Percentiles rank a stretch among this genome's conserved stretches.
phyloP scores from a whole-genome alignment of 2,797 vertebrate genomes.

The Eremophila alpestris region DNA sequence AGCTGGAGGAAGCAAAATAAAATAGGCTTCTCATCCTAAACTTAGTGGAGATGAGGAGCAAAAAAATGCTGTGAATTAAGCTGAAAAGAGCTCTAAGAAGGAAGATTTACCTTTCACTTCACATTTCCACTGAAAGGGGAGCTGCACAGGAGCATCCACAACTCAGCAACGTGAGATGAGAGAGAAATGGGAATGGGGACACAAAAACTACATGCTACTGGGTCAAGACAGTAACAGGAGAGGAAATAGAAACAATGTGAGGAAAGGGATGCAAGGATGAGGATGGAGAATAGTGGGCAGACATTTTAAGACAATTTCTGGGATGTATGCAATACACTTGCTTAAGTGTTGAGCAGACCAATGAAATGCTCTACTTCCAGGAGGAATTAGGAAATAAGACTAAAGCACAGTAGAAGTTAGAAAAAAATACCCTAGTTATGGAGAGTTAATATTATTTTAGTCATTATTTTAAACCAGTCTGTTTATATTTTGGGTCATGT shows the following conservation, averaged over 20 bases:
- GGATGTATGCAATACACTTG: background rate
- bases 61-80: background rate
- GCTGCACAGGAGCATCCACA: background rate
- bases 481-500: background rate
- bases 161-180: fast-evolving
- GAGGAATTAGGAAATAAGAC: background rate
- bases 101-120: background rate
- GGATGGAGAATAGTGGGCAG: background rate
- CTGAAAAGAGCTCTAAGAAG: background rate
- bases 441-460: background rate
- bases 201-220: background rate
- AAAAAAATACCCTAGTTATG: background rate
- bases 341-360: background rate
- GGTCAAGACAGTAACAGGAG: background rate
- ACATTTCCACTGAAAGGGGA: background rate
- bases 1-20: background rate
- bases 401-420: background rate
- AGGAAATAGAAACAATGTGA: background rate
- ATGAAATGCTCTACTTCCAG: background rate
- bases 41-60: background rate
- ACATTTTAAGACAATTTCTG: background rate
- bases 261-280: background rate
- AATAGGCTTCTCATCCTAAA: background rate
- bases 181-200: background rate
- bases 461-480: background rate